A percentile compares a stretch with the other conserved stretches of the same genome.
Evolutionary conservation across 2,797 vertebrate species (phyloP).

Genomic region (Allochrocebus solatus): DNA sequence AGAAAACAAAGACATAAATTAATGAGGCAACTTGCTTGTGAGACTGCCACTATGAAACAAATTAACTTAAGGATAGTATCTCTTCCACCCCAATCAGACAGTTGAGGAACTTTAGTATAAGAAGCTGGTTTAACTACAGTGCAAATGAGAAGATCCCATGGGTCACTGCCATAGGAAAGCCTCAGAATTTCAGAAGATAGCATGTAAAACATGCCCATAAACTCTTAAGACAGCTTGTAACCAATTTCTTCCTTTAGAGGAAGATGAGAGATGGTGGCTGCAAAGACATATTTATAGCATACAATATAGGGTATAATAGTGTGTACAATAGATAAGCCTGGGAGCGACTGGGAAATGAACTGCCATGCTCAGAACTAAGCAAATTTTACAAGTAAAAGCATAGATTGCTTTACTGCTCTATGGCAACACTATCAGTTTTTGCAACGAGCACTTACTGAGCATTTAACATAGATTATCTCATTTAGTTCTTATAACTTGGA

Average conservation of each 20-base stretch:
- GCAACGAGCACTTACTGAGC: background rate
- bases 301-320: background rate
- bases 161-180: background rate
- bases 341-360: background rate
- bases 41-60: background rate
- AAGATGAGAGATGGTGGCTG: background rate
- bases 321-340: background rate
- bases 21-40: background rate
- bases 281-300: background rate
- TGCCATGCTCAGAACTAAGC: background rate
- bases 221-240: background rate
- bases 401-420: background rate
- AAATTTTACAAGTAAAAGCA: background rate
- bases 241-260: background rate
- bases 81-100: background rate
- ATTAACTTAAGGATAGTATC: background rate
- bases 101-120: background rate
- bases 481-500: background rate
- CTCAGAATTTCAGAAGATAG: background rate
- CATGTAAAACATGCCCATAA: background rate
- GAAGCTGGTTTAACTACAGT: background rate
- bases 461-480: background rate
- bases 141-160: background rate
- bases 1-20: background rate
- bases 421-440: background rate